These are phyloP conservation scores for Pyxicephalus adspersus DNA, from an alignment of 2,113 vertebrate genomes.

Conservation along the genomic window DNA sequence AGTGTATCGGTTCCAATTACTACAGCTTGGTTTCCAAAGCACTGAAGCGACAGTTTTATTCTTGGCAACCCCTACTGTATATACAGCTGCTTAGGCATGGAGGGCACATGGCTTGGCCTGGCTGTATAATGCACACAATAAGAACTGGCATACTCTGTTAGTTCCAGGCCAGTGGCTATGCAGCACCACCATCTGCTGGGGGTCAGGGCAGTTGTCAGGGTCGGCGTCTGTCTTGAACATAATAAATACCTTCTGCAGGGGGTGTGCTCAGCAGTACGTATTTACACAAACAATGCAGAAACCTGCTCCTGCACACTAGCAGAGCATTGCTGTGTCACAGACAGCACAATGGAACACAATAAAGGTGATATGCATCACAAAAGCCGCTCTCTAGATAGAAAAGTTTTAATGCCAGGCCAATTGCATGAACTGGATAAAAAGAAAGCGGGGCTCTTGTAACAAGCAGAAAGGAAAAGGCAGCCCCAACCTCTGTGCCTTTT, in stretches of 20 bases:
- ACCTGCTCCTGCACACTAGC: slow-evolving; percentile 75
- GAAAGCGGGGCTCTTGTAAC: slow-evolving; percentile 6
- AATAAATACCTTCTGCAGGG: slow-evolving; percentile 72
- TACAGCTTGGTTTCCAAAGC: slow-evolving; percentile 29
- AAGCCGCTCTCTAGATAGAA: slow-evolving; percentile 60
- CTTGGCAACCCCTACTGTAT: slow-evolving; percentile 60
- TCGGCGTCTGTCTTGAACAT: slow-evolving; percentile 76
- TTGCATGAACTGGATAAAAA: slow-evolving; percentile 59
- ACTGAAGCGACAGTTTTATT: slow-evolving; percentile 63
- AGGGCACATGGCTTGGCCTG: slow-evolving; percentile 65
- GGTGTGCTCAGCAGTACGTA: slow-evolving; percentile 71
- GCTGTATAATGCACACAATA: slow-evolving; percentile 81
- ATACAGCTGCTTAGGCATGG: slow-evolving; percentile 66
- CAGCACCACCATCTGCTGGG: slow-evolving; percentile 85
- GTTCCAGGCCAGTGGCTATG: slow-evolving; percentile 84
- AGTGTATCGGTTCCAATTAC: slow-evolving; percentile 34
- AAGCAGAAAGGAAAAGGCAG: slow-evolving; percentile 31
- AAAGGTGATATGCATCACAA: slow-evolving; percentile 85
- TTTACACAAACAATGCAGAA: slow-evolving; percentile 83
- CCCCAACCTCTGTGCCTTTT: background rate
- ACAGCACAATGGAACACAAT: slow-evolving; percentile 71
- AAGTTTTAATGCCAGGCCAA: slow-evolving; percentile 62
- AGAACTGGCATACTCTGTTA: slow-evolving; percentile 88
- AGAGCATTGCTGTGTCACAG: slow-evolving; percentile 76
- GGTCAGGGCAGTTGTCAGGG: slow-evolving; percentile 83